A percentile compares a stretch with the other conserved stretches of the same genome.
Evolutionary conservation across 92 coral and sea anemone genomes (phyloP).

Genomic region (Porites evermanni): DNA sequence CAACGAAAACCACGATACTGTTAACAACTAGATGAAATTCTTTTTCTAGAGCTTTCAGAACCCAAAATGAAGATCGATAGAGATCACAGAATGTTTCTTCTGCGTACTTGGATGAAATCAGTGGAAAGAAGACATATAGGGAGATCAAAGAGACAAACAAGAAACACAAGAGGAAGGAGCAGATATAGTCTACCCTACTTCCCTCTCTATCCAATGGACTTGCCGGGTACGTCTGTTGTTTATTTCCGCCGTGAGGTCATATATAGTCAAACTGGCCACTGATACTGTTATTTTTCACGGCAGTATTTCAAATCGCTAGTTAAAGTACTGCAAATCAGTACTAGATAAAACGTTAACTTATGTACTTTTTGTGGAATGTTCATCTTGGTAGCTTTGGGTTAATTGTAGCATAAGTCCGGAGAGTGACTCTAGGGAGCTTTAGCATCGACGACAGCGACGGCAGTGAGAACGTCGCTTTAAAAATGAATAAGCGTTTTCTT

Average conservation of each 20-base stretch:
- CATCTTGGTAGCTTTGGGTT: no score
- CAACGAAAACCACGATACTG: background rate
- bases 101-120: constrained; percentile 33
- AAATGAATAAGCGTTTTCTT: no score
- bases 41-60: constrained; percentile 18
- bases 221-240: constrained; percentile 27
- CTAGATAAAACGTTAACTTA: no score
- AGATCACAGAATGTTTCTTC: background rate
- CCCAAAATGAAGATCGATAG: constrained; percentile 4
- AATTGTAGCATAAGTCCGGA: no score
- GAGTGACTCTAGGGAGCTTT: no score
- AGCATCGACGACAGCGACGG: no score
- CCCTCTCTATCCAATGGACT: constrained; percentile 41
- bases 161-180: background rate
- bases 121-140: background rate
- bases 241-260: background rate
- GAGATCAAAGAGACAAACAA: constrained; percentile 17
- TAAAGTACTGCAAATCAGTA: no score
- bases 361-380: no score
- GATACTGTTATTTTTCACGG: no score
- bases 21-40: background rate
- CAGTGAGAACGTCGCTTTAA: no score
- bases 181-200: constrained; percentile 21
- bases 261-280: no score
- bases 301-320: no score